These are phyloP conservation scores for Cenopis cana DNA, from an alignment of 2,888 invertebrate species.

Conservation along the genomic window DNA sequence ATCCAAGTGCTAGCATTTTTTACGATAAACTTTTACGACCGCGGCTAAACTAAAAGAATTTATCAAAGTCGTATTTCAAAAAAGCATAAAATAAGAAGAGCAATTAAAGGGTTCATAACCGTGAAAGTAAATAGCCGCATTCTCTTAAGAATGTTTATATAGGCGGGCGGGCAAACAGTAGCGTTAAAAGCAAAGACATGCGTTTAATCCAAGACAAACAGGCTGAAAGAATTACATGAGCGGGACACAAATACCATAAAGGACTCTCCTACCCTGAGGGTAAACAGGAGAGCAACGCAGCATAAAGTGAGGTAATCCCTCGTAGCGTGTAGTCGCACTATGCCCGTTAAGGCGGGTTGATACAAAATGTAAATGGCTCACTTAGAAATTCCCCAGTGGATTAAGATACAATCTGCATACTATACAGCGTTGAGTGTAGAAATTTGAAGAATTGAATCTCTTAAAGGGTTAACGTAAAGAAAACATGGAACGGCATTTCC, in stretches of 20 bases:
- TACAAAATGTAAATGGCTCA: slow-evolving; percentile 74
- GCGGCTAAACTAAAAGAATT: slow-evolving; percentile 62
- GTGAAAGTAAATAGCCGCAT: slow-evolving; percentile 73
- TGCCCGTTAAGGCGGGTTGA: slow-evolving; percentile 70
- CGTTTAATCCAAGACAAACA: slow-evolving; percentile 82
- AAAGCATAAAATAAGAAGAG: slow-evolving; percentile 74
- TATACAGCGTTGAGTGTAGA: slow-evolving; percentile 55
- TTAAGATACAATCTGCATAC: slow-evolving; percentile 72
- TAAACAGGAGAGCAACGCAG: slow-evolving; percentile 67
- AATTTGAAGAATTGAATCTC: slow-evolving; percentile 21
- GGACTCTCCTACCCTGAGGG: slow-evolving; percentile 64
- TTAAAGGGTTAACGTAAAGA: slow-evolving; percentile 32
- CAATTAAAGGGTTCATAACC: slow-evolving; percentile 78
- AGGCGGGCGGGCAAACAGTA: slow-evolving; percentile 78
- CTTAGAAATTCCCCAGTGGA: slow-evolving; percentile 68
- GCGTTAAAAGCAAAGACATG: slow-evolving; percentile 81
- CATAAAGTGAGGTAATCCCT: slow-evolving; percentile 77
- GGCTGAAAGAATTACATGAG: slow-evolving; percentile 77
- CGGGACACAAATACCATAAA: slow-evolving; percentile 75
- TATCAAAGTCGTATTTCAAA: slow-evolving; percentile 73
- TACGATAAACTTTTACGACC: slow-evolving; percentile 69
- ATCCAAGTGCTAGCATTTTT: slow-evolving; percentile 61
- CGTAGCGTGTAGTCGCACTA: slow-evolving; percentile 62
- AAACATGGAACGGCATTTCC: slow-evolving; percentile 27
- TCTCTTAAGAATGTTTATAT: slow-evolving; percentile 77